Conservation (phyloP, 2,797 vertebrate species). For the Lophius americanus region DNA sequence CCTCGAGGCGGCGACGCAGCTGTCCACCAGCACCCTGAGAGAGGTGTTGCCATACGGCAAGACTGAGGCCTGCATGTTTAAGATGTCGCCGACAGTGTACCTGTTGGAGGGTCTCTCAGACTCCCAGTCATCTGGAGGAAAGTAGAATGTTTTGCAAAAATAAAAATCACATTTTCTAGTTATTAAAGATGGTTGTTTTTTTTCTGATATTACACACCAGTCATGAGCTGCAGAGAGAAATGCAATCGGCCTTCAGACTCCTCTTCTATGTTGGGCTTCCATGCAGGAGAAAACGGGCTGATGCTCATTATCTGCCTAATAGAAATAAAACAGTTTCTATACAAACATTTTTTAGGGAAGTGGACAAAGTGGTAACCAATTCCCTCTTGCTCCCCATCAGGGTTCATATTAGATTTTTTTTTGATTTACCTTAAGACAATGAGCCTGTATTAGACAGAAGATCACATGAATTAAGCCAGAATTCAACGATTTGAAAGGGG, state of each 20-base stretch:
- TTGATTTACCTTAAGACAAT: too few relatives aligned
- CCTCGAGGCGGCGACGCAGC: neutral
- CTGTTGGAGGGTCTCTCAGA: neutral
- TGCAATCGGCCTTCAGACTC: neutral
- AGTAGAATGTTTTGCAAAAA: neutral
- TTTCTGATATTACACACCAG: neutral
- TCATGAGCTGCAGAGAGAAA: slow-evolving; percentile 6
- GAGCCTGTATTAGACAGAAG: too few relatives aligned
- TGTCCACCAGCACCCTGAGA: neutral
- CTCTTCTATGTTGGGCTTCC: neutral
- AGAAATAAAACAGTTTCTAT: neutral
- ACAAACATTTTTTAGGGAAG: too few relatives aligned
- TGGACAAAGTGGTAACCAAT: too few relatives aligned
- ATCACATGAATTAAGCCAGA: too few relatives aligned
- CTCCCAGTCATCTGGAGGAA: slow-evolving; percentile 1
- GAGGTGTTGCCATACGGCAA: too few relatives aligned
- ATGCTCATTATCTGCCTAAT: neutral
- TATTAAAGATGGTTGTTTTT: neutral
- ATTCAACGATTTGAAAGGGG: too few relatives aligned
- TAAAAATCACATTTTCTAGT: neutral
- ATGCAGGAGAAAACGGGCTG: neutral
- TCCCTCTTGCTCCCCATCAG: too few relatives aligned
- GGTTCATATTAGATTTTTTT: too few relatives aligned
- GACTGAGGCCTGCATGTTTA: slow-evolving; percentile 2
- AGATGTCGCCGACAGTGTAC: neutral